Base-by-base conservation (phyloP, 2,888 invertebrate species). In the Aplocera efformata region DNA sequence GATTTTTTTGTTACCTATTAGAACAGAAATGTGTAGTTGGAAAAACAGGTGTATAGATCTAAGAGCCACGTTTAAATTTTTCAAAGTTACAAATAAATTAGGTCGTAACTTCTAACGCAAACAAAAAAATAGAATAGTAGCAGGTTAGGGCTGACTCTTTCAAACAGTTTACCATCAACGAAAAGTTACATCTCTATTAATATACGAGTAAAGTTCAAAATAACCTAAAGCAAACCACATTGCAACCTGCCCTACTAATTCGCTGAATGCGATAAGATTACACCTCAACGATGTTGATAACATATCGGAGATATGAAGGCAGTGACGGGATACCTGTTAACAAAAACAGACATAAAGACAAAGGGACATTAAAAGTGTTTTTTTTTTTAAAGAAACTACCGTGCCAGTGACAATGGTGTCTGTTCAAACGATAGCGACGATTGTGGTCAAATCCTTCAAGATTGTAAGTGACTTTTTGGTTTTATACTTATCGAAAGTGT, bases 381-480 rank as follows among this genome's bases (percentile, higher is more conserved):
- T 41, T 38, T 50, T 45, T 45, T 39, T 11, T 23, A 51, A 28
- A 41, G 53, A 56, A 56, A 52, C 54, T 17, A 51, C 57, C 52
- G 47, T 50, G 48, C 47, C 51, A 58, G 78, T 77, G 74, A 92
- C 86, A 85, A 94, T 95, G 94, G 94, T 94, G 73, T 93, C 94
- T 51, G 90, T 95, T 44, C 93, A 94, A 74, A 94, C 94, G 29
- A 93, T 96, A 58, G 95, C 93, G 51, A 92, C 94, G 41, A 92
- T 96, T 46, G 92, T 94, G 75, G 91, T 96, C 65, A 96, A 96
- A 90, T 83, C 92, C 43, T 86, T 95, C 42, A 96, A 96, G 90
- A 81, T 96, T 91, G 96, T 96, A 88, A 93, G 93, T 90, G 23
- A 21, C 7, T 27, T 17, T 25, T 42, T 26, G 26, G 9, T 28